phyloP scores from a whole-genome alignment of 2,113 vertebrate genomes.

The Heptranchias perlo region DNA sequence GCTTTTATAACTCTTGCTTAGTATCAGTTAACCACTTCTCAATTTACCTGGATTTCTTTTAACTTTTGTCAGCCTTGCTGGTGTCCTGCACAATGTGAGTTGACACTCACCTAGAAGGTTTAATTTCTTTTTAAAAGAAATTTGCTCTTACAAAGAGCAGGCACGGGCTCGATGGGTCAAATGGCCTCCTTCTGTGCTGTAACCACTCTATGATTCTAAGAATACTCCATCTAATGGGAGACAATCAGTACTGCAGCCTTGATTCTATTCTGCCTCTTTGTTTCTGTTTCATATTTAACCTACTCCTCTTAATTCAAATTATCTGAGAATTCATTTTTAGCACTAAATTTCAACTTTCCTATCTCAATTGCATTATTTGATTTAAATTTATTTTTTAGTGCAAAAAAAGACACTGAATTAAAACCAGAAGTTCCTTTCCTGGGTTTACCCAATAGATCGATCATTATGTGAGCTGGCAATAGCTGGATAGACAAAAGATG shows the following conservation, averaged over 20 bases:
- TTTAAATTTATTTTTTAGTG: background rate
- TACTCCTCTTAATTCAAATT: background rate
- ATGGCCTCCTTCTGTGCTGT: too few relatives aligned
- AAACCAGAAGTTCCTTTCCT: background rate
- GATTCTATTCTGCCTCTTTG: background rate
- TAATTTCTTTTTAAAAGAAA: too few relatives aligned
- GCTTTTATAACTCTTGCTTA: background rate
- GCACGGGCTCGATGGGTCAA: too few relatives aligned
- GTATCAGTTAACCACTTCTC: background rate
- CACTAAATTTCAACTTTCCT: background rate
- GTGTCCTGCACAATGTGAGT: background rate
- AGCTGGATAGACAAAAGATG: background rate
- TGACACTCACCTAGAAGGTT: background rate
- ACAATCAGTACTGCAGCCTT: background rate
- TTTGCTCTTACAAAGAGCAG: too few relatives aligned
- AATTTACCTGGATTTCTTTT: background rate
- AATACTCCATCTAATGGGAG: background rate
- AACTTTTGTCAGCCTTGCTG: background rate
- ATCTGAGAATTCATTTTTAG: background rate
- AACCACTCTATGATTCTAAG: too few relatives aligned
- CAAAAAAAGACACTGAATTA: background rate
- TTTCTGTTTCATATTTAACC: background rate
- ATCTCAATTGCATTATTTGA: background rate
- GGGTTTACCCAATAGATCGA: background rate
- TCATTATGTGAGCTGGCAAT: background rate